Base-by-base conservation (phyloP, 2,113 vertebrate species). In the Tachycineta bicolor region DNA sequence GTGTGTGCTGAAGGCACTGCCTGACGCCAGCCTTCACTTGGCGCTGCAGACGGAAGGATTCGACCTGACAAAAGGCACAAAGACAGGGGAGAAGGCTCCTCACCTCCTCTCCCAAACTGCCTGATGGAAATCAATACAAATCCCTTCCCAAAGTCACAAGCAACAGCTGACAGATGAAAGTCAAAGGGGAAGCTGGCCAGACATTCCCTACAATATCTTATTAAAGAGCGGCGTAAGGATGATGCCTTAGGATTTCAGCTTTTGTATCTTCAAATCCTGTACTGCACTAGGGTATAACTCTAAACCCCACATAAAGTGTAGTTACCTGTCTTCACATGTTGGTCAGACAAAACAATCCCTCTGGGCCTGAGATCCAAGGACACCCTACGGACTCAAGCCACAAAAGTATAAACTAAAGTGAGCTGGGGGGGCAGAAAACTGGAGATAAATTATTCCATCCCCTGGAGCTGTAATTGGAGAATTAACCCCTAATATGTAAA, bases 21-120 rank as follows among this genome's bases (percentile, higher is more conserved):
- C 95, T 98, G 99, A 97, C 98, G 98, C 97, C 97, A 97, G 97
- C 98, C 98, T 98, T 99, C 98, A 98, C 98, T 98, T 98, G 65
- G 86, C 98, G 97, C 98, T 98, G 97, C 96, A 97, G 75, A 94
- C 83, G 79, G 73, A 96, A 97, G 97, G 96, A 98, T 97, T 95
- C 68, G 97, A 98, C 98, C 96, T 99, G 98, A 99, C 98, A 99
- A 97, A 98, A 97, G 24, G 24, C 59, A 60, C 97, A 93, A 97
- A 94, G 96, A 43, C 95, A 82, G 76, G 81, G 90, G 68, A 97
- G 95, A 95, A 93, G 63, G 83, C 93, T 97, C 93, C 92, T 94
- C 78, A 91, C 86, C 92, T 93, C 92, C 84, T 81, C 93, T 96
- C 95, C 74, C 24, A 94, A 97, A 97, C 87, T 96, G 96, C 97